These are phyloP conservation scores for Nyctibius grandis DNA, from an alignment of 2,797 vertebrate species.

Conservation along the genomic window DNA sequence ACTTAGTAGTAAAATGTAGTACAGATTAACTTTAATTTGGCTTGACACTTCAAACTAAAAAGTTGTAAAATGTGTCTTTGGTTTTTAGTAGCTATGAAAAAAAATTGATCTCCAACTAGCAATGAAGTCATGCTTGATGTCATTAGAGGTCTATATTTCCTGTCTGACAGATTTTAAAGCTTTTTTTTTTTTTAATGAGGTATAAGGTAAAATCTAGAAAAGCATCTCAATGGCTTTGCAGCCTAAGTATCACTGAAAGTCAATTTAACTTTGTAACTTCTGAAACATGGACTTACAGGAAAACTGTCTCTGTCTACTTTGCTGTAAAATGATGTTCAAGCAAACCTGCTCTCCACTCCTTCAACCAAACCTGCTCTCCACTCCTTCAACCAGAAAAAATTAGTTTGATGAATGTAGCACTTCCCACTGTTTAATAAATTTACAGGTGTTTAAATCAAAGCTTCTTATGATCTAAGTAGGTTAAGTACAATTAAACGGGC, in stretches of 20 bases:
- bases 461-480: background rate
- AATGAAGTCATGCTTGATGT: background rate
- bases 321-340: background rate
- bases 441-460: background rate
- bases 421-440: background rate
- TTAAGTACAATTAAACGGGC: background rate
- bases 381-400: background rate
- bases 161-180: constrained; percentile 6
- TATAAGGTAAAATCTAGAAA: background rate
- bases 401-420: background rate
- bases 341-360: background rate
- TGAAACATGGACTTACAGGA: background rate
- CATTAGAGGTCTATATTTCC: constrained; percentile 36
- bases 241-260: background rate
- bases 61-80: constrained; percentile 47
- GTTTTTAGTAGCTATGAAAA: constrained; percentile 32
- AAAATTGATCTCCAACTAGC: background rate
- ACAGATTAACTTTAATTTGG: constrained; percentile 35
- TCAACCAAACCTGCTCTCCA: background rate
- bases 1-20: background rate
- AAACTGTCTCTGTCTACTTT: background rate
- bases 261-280: background rate
- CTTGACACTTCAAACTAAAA: constrained; percentile 14
- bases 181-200: background rate
- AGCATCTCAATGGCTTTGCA: background rate